Percentiles rank a stretch among this genome's conserved stretches.
These are phyloP conservation scores for Pseudomyrmex flavicornis DNA, from an alignment of 1,140 invertebrate genomes.

Conservation along the genomic window DNA sequence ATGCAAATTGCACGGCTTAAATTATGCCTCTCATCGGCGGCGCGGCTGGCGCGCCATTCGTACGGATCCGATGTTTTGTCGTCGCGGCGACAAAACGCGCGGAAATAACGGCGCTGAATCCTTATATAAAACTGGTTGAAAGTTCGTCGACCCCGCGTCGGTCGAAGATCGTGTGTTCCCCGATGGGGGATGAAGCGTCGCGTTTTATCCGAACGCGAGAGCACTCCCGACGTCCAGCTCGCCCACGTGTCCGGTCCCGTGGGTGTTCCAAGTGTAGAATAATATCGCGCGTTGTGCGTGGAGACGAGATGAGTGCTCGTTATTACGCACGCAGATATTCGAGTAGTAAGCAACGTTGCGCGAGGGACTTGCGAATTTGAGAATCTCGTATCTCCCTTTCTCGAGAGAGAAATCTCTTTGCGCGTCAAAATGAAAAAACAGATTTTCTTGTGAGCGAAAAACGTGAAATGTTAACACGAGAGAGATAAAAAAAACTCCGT, in stretches of 20 bases:
- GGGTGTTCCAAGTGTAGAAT: conserved; percentile 60
- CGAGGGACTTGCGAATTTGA: conserved; percentile 13
- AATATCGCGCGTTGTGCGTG: conserved; percentile 20
- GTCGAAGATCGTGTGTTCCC: background rate
- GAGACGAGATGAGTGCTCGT: conserved; percentile 49
- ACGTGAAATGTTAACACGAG: too few relatives aligned
- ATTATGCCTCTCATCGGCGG: conserved; percentile 24
- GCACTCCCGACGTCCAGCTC: conserved; percentile 38
- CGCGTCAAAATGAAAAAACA: too few relatives aligned
- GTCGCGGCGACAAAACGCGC: conserved; percentile 17
- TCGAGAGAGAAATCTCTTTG: background rate
- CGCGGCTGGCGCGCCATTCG: background rate
- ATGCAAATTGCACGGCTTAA: conserved; percentile 45
- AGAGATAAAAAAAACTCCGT: too few relatives aligned
- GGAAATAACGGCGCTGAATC: conserved; percentile 29
- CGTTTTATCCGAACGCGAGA: conserved; percentile 9
- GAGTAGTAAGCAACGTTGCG: conserved; percentile 39
- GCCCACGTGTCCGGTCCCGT: conserved; percentile 54
- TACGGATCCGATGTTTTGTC: conserved; percentile 26
- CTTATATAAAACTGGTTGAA: conserved; percentile 52
- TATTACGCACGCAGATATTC: conserved; percentile 65
- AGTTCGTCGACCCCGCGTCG: conserved; percentile 31
- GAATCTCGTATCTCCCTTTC: background rate
- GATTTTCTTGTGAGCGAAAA: too few relatives aligned
- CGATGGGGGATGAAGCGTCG: conserved; percentile 27